These are phyloP conservation scores for Lasioglossum vierecki DNA, from an alignment of 2,888 invertebrate species.

Conservation along the genomic window DNA sequence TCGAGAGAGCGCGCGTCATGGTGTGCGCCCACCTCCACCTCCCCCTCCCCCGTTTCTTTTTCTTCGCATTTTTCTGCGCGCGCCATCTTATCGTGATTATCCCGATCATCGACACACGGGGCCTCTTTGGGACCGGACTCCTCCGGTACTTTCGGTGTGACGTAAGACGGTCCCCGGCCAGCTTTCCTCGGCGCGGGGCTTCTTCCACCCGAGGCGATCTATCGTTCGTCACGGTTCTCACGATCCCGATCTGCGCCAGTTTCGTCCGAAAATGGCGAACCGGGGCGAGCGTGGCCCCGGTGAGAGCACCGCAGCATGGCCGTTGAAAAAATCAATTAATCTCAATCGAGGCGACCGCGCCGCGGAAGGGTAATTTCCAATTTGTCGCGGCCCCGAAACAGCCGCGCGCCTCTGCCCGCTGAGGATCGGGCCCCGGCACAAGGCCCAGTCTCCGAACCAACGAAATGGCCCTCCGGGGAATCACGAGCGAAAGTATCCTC, in stretches of 20 bases:
- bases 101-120: conserved; percentile 47
- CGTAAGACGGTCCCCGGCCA: conserved; percentile 50
- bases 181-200: conserved; percentile 56
- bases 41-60: background rate
- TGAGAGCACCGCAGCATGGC: conserved; percentile 55
- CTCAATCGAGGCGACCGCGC: conserved; percentile 70
- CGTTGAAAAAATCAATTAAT: conserved; percentile 75
- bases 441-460: background rate
- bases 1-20: conserved; percentile 39
- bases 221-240: conserved; percentile 71
- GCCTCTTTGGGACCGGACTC: background rate
- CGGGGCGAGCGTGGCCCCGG: conserved; percentile 46
- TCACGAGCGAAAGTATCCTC: conserved; percentile 68
- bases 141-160: conserved; percentile 63
- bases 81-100: conserved; percentile 64
- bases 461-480: conserved; percentile 47
- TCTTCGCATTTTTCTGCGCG: background rate
- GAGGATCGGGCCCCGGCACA: conserved; percentile 30
- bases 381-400: conserved; percentile 79
- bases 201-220: conserved; percentile 64
- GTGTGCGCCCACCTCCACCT: background rate
- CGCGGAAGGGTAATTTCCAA: conserved; percentile 80
- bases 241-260: conserved; percentile 68
- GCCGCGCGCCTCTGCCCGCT: conserved; percentile 13
- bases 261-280: conserved; percentile 70